Conservation (phyloP, 92 coral and sea anemone genomes). For the Phenganax stokvisi region DNA sequence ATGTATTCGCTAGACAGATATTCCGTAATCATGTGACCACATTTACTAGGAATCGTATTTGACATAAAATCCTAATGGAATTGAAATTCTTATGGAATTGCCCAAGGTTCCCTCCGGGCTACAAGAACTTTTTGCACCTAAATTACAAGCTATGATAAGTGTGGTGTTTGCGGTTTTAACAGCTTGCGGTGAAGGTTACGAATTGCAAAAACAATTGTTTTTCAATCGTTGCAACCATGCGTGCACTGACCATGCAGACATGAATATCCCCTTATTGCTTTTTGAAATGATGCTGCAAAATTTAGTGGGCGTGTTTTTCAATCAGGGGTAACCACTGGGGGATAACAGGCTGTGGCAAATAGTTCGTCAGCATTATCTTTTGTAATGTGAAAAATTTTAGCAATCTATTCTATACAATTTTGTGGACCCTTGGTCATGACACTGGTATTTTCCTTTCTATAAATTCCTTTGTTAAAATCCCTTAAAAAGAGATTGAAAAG, state of each 20-base stretch:
- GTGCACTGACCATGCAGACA: too few relatives aligned
- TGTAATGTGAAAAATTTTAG: not conserved
- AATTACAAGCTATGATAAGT: not conserved
- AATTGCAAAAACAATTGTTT: not conserved
- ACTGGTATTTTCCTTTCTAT: not conserved
- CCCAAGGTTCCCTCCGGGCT: too few relatives aligned
- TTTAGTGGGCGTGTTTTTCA: not conserved
- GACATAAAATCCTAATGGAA: too few relatives aligned
- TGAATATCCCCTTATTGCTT: too few relatives aligned
- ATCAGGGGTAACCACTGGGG: not conserved
- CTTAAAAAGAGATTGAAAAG: too few relatives aligned
- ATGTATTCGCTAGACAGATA: too few relatives aligned
- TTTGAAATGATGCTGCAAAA: not conserved
- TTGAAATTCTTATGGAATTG: too few relatives aligned
- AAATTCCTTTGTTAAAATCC: too few relatives aligned
- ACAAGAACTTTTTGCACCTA: too few relatives aligned
- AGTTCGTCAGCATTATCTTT: not conserved
- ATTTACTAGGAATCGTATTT: too few relatives aligned
- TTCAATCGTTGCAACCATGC: too few relatives aligned
- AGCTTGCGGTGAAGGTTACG: not conserved
- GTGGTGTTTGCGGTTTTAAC: not conserved
- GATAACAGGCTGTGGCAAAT: not conserved
- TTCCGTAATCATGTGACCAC: too few relatives aligned
- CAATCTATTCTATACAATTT: not conserved
- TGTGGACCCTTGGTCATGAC: not conserved